A percentile compares a stretch with the other conserved stretches of the same genome.
Evolutionary conservation across 2,113 vertebrate species (phyloP).

Genomic region (Potamarius usumacintae): DNA sequence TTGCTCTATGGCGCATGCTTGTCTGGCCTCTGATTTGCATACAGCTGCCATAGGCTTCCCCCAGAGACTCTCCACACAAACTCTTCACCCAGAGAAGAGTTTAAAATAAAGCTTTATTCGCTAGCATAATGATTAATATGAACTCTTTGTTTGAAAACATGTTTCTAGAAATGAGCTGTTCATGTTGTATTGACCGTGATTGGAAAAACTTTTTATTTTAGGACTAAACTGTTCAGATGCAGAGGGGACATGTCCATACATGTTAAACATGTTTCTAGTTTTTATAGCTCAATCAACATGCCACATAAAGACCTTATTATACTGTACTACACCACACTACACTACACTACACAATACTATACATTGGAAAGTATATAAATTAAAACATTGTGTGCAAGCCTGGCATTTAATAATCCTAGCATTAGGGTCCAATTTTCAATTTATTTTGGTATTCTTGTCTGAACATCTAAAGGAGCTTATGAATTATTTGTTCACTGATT

Average conservation of each 20-base stretch:
- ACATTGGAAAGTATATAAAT: background rate
- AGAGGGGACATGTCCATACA: background rate
- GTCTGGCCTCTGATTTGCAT: slow-evolving; percentile 87
- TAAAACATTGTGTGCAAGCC: background rate
- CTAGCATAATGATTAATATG: background rate
- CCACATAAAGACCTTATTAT: background rate
- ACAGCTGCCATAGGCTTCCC: slow-evolving; percentile 82
- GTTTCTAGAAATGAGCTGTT: background rate
- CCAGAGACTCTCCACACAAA: slow-evolving; percentile 29
- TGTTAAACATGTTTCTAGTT: background rate
- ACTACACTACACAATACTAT: background rate
- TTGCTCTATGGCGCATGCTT: slow-evolving; percentile 86
- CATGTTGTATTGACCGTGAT: background rate
- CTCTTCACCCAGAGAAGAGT: background rate
- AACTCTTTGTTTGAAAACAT: slow-evolving; percentile 1
- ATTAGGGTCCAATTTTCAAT: background rate
- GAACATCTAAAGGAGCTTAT: background rate
- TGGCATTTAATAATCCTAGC: background rate
- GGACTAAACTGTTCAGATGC: background rate
- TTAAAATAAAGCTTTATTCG: background rate
- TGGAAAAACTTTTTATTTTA: background rate
- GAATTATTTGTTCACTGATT: slow-evolving; percentile 72
- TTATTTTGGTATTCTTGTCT: background rate
- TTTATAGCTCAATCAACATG: slow-evolving; percentile 49
- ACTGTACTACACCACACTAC: background rate